Percentiles rank a stretch among this genome's conserved stretches.
Conservation (phyloP, 2,888 invertebrate genomes). For the Xestoiulus laeticollis region DNA sequence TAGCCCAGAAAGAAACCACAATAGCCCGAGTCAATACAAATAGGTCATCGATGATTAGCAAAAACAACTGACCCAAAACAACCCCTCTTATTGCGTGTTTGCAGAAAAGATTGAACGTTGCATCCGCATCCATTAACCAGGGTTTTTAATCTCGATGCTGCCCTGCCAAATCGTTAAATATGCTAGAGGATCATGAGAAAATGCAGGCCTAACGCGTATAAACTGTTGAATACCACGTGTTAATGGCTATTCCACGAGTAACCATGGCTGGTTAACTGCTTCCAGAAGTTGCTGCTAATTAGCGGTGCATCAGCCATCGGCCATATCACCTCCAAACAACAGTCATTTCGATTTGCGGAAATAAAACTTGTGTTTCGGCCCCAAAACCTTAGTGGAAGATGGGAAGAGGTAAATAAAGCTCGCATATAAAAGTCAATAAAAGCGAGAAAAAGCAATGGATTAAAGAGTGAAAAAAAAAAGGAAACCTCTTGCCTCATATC, state of each 20-base stretch:
- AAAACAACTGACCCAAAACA: background rate
- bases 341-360: background rate
- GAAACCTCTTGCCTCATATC: background rate
- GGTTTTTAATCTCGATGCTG: background rate
- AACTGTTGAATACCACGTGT: background rate
- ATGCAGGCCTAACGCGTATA: background rate
- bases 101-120: background rate
- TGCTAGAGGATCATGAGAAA: background rate
- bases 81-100: background rate
- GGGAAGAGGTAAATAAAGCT: background rate
- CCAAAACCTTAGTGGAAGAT: background rate
- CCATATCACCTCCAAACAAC: background rate
- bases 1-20: too few species aligned
- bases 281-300: background rate
- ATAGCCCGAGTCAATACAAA: background rate
- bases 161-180: background rate
- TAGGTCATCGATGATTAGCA: constrained; percentile 18
- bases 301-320: background rate
- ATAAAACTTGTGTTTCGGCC: background rate
- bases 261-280: background rate
- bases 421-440: constrained; percentile 1
- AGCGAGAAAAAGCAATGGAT: background rate
- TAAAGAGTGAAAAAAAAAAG: constrained; percentile 28
- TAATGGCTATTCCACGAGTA: background rate
- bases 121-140: constrained; percentile 20